Evolutionary conservation across 2,113 vertebrate genomes (phyloP), one percentile per base, ranked within the genome.

Genomic region (Plectropomus leopardus): DNA sequence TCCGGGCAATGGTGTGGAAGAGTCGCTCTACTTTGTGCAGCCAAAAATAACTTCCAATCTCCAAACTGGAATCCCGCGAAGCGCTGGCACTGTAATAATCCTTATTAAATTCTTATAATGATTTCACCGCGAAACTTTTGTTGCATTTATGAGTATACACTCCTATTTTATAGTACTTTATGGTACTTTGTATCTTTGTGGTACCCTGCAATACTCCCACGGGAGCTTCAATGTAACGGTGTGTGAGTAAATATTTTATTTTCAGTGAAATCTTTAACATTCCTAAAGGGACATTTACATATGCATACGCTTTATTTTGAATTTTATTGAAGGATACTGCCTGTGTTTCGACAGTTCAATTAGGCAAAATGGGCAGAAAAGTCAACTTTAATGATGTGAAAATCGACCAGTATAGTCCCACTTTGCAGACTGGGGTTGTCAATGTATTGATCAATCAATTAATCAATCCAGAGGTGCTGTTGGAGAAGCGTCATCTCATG

Each of bases 31-130:
- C 86, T 88, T 84, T 78, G 72, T 77, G 78, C 84, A 57, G 80
- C 84, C 88, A 83, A 88, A 89, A 91, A 90, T 89, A 88, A 90
- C 89, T 86, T 89, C 76, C 89, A 85, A 72, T 88, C 82, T 84
- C 74, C 73, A 68, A 85, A 75, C 79, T 72, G 78, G 68, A 83
- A 80, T 80, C 79, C 78, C 40, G 63, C 23, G 53, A 76, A 80
- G 53, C 76, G 7, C 48, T 45, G 5, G 44, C 54, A 36, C 76
- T 84, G 4, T 44, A 70, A 67, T 59, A 64, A 59, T 72, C 40
- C 63, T 77, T 48, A 48, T 70, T 74, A n/a, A 63, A 80, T 44
- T 53, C 30, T 34, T 53, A 48, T 2, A 44, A 60, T 26, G 19
- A 64, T 53, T 30, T 16, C 7, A 66, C 19, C 64, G 8, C 2